Evolutionary conservation across 2,888 invertebrate species (phyloP), one percentile per base, ranked within the genome.

Genomic region (Zygaena filipendulae): DNA sequence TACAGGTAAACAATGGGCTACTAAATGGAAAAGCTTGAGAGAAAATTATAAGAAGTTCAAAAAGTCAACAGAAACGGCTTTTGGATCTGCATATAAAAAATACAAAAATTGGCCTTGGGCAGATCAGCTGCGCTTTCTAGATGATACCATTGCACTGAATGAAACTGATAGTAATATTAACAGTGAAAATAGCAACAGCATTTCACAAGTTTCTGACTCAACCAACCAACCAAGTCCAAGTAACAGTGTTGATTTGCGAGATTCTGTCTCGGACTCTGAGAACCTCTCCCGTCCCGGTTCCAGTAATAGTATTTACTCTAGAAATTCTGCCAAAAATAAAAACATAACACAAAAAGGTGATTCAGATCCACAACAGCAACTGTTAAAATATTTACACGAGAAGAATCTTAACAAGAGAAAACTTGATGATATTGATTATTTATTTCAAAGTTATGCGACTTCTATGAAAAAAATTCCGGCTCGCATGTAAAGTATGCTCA

Each of bases 51-150:
- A 29, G 1, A 45, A 45, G 23, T 41, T 10, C 30, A 44, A 44
- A 26, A 42, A 40, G 16, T 30, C 24, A 1, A 14, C 6, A 23
- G 25, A 18, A 16, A 16, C 16, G 16, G 7, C 16, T 16, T 16
- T 7, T 6, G 16, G 16, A 7, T 4, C 16, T 16, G 21, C 6
- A 19, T 40, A 44, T 23, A 40, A 42, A 21, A 45, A 45, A 20
- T 46, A 46, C 23, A 46, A 42, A 28, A 33, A 42, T 23, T 45
- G 45, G 45, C 45, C 41, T 1, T 46, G 45, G 45, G 27, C 45
- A 4, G 30, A 38, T 11, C 32, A 34, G n/a, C 14, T 45, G 23
- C 25, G 29, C 8, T 32, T 30, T 33, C 13, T 33, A 23, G 29
- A 33, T 23, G 29, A 30, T 12, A 19, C 13, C 9, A 12, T 25